Percentiles rank a stretch among this genome's conserved stretches.
These are phyloP conservation scores for Tauraco erythrolophus DNA, from an alignment of 2,113 vertebrate genomes.

Conservation along the genomic window DNA sequence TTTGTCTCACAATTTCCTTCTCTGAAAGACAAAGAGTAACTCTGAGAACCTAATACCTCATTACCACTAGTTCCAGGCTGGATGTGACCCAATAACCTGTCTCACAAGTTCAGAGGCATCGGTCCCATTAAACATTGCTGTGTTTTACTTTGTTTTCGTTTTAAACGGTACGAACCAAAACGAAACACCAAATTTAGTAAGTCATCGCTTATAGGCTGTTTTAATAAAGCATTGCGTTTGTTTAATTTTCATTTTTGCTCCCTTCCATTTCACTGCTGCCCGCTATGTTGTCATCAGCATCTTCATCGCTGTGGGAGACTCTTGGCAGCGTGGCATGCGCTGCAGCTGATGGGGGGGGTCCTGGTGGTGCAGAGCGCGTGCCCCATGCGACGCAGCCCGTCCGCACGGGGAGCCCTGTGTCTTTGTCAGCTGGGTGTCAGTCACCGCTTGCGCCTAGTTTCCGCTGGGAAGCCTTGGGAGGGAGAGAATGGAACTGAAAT, in stretches of 20 bases:
- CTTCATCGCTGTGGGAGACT: not conserved
- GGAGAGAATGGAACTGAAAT: not conserved
- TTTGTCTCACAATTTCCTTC: not conserved
- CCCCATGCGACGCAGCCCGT: not conserved
- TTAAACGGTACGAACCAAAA: not conserved
- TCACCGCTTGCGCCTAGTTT: not conserved
- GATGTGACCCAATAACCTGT: not conserved
- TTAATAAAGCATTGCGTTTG: not conserved
- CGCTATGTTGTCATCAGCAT: not conserved
- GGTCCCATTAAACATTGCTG: not conserved
- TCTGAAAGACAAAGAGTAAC: not conserved
- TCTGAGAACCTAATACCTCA: not conserved
- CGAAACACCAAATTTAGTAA: not conserved
- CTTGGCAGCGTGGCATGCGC: fast-evolving
- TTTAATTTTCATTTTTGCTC: not conserved
- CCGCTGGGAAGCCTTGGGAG: not conserved
- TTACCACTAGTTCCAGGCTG: not conserved
- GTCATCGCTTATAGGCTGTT: not conserved
- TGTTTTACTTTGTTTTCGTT: not conserved
- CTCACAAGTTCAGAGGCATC: not conserved
- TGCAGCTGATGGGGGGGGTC: not conserved
- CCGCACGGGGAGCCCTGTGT: not conserved
- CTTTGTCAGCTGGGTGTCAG: not conserved
- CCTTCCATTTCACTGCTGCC: not conserved
- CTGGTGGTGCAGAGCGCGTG: fast-evolving